Base-by-base conservation (phyloP, 2,797 vertebrate genomes). In the Lithobates pipiens region DNA sequence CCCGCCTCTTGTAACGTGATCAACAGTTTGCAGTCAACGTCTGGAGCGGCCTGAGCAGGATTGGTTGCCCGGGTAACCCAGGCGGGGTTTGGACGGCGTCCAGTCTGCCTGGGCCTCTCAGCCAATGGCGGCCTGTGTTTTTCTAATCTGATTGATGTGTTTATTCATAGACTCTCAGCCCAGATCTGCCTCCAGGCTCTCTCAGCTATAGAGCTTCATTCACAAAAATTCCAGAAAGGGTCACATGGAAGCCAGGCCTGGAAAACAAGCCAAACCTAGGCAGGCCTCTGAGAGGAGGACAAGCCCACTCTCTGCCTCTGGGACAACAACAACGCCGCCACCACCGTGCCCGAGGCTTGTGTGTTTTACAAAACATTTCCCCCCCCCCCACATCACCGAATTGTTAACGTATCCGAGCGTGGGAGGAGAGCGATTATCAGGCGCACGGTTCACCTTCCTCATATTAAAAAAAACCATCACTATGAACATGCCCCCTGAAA, bases 1-100 rank as follows among this genome's bases (percentile, higher is more conserved):
- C 39, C 68, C 85, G 80, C 77, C 67, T 82, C 39, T 36, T 82
- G 85, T 82, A 61, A 29, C 79, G 88, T 86, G 82, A 80, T 86
- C 87, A 84, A 86, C 86, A 88, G 84, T 86, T 87, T 88, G 82
- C 86, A 88, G 67, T 90, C 73, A 85, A 63, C 67, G 85, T 72
- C 77, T 80, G 63, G 83, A 0, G 84, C 32, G 15, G 88, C 85
- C 16, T 2, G 86, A 89, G 80, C 89, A 69, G 0, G 65, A 79
- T 80, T 54, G 81, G 91, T 91, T 88, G 86, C 91, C 89, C 82
- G 77, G 89, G 90, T 77, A 93, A 95, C 93, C 61, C 34, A 69
- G 88, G 88, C 71, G 46, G 92, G 92, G 94, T 89, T 94, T 92
- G 89, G 93, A 89, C 89, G 63, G 83, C 79, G 85, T 92, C 91